A percentile compares a stretch with the other conserved stretches of the same genome.
Evolutionary conservation across 1,140 invertebrate genomes (phyloP).

Genomic region (Drosophila burlai): DNA sequence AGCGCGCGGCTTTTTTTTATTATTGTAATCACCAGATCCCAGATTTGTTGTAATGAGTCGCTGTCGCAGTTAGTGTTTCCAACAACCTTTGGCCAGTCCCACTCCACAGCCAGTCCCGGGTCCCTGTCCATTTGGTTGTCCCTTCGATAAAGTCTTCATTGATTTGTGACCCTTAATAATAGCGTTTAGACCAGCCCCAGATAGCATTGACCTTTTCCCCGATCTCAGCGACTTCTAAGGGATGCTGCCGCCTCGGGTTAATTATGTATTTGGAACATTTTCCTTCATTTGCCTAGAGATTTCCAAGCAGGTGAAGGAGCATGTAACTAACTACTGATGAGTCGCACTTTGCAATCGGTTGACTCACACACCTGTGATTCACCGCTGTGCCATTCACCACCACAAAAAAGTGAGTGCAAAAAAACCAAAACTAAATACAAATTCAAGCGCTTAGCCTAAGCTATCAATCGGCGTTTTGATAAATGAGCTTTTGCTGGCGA

Average conservation of each 20-base stretch:
- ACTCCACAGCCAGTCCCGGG: not conserved
- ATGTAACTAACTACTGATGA: slow-evolving; percentile 35
- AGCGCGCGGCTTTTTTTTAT: slow-evolving; percentile 37
- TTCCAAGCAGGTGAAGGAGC: slow-evolving; percentile 46
- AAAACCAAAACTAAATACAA: slow-evolving; percentile 6
- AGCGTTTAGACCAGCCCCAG: slow-evolving; percentile 67
- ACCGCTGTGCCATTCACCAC: slow-evolving; percentile 38
- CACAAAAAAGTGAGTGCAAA: slow-evolving; percentile 50
- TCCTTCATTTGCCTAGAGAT: slow-evolving; percentile 6
- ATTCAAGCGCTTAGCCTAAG: slow-evolving; percentile 44
- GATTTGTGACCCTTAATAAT: slow-evolving; percentile 84
- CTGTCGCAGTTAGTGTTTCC: slow-evolving; percentile 22
- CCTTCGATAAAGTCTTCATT: slow-evolving; percentile 82
- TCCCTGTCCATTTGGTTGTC: slow-evolving; percentile 35
- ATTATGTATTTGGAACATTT: slow-evolving; percentile 74
- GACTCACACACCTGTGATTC: slow-evolving; percentile 74
- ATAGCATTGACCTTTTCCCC: slow-evolving; percentile 71
- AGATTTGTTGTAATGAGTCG: slow-evolving; percentile 71
- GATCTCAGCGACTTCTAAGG: slow-evolving; percentile 72
- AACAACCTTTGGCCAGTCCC: not conserved
- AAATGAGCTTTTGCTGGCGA: slow-evolving; percentile 66
- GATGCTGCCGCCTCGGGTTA: slow-evolving; percentile 63
- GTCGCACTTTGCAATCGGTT: slow-evolving; percentile 53
- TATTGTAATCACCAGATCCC: slow-evolving; percentile 70
- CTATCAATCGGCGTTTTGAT: slow-evolving; percentile 77